Conservation (phyloP, 2,113 vertebrate species). For the Apus apus region DNA sequence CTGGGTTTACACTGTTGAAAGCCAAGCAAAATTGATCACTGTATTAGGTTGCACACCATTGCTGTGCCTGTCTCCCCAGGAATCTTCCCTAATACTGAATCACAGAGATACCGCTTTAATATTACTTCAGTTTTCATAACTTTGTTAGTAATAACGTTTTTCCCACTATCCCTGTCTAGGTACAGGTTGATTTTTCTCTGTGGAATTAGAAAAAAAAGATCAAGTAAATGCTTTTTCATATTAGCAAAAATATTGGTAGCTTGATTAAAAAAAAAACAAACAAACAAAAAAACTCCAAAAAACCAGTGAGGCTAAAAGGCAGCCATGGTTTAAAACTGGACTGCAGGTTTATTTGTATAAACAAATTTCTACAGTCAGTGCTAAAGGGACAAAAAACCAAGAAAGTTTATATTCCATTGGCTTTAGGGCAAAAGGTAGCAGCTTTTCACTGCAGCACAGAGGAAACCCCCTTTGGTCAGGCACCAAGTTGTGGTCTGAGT, state of each 20-base stretch:
- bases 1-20: background rate
- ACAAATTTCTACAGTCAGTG: background rate
- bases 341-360: background rate
- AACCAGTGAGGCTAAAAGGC: background rate
- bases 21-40: background rate
- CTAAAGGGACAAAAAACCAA: background rate
- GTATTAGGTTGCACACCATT: background rate
- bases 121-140: background rate
- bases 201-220: background rate
- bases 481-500: background rate
- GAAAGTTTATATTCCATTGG: background rate
- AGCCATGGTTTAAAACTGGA: background rate
- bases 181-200: background rate
- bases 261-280: background rate
- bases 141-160: background rate
- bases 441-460: background rate
- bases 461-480: background rate
- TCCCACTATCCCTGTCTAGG: background rate
- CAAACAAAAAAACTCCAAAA: no score
- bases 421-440: background rate
- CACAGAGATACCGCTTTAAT: background rate
- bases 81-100: background rate
- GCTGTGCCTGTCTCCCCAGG: background rate
- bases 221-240: background rate
- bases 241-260: background rate